Base-by-base conservation (phyloP, 2,113 vertebrate genomes). In the Erythrocercus mccallii region DNA sequence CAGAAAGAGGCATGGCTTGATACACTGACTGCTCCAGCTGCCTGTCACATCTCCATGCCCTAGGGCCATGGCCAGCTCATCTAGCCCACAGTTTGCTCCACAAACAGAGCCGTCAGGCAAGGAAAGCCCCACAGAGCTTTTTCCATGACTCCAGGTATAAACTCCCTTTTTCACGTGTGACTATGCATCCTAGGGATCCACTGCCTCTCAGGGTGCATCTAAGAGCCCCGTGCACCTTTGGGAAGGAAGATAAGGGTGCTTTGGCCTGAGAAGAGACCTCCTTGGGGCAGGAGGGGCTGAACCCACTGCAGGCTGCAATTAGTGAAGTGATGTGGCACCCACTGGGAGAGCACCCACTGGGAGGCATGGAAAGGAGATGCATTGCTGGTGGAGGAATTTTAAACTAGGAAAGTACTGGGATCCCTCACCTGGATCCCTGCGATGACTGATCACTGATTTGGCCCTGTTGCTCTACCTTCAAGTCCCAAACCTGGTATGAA, bases 161-260 rank as follows among this genome's bases (percentile, higher is more conserved):
- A 4, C 3, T 19, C 24, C 10, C 13, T 9, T 28, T 65, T 64
- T 31, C 24, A n/a, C 0, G 0, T 21, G 15, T 71, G 44, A 38
- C 27, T 44, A 19, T 1, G 2, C 20, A 81, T 72, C 50, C 47
- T 62, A 27, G 28, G 71, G n/a, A 77, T 14, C 35, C 56, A 31
- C 21, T 78, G 33, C 13, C 45, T 80, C 10, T 9, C 45, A 48
- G 15, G 10, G 22, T 45, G 28, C 33, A 27, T 57, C 27, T 40
- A 57, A 45, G 45, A 91, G 58, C 27, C 54, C 30, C 0, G 2
- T 0, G 4, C 14, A 37, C 17, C 30, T 24, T n/a, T 86, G 50
- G 27, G 30, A 35, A 83, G 13, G 17, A 86, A 78, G 10, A 45
- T 33, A 37, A 82, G 10, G 10, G 51, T 47, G 40, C 22, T 62